phyloP scores from a whole-genome alignment of 2,888 invertebrate species.

The Eristalinus aeneus region DNA sequence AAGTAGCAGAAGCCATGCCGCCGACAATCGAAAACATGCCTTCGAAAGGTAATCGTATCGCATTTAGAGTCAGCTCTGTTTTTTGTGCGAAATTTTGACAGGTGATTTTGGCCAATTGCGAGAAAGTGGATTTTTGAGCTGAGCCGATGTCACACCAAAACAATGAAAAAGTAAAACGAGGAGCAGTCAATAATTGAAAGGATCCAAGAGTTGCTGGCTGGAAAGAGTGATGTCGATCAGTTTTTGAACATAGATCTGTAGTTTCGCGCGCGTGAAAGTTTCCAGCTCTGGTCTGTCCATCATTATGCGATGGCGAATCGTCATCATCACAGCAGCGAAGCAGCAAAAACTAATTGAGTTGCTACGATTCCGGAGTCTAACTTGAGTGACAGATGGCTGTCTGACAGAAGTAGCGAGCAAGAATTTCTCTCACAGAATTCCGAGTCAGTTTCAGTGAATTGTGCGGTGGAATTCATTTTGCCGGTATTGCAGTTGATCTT shows the following conservation, averaged over 20 bases:
- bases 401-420: slow-evolving; percentile 17
- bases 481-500: slow-evolving; percentile 16
- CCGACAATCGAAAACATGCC: slow-evolving; percentile 56
- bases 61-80: slow-evolving; percentile 64
- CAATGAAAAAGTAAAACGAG: background rate
- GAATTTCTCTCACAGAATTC: slow-evolving; percentile 38
- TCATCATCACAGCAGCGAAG: slow-evolving; percentile 42
- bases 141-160: slow-evolving; percentile 36
- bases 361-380: slow-evolving; percentile 61
- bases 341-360: slow-evolving; percentile 69
- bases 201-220: background rate
- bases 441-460: slow-evolving; percentile 55
- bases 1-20: background rate
- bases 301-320: slow-evolving; percentile 61
- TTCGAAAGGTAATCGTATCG: slow-evolving; percentile 66
- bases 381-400: slow-evolving; percentile 63
- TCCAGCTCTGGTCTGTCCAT: slow-evolving; percentile 53
- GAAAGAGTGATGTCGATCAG: slow-evolving; percentile 48
- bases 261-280: slow-evolving; percentile 65
- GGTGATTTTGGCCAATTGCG: slow-evolving; percentile 72
- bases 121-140: slow-evolving; percentile 66
- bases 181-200: background rate
- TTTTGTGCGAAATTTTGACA: slow-evolving; percentile 72
- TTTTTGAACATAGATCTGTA: slow-evolving; percentile 43
- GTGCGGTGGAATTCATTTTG: slow-evolving; percentile 43